Evolutionary conservation across 2,797 vertebrate species (phyloP).

Genomic region (Ficedula albicollis): DNA sequence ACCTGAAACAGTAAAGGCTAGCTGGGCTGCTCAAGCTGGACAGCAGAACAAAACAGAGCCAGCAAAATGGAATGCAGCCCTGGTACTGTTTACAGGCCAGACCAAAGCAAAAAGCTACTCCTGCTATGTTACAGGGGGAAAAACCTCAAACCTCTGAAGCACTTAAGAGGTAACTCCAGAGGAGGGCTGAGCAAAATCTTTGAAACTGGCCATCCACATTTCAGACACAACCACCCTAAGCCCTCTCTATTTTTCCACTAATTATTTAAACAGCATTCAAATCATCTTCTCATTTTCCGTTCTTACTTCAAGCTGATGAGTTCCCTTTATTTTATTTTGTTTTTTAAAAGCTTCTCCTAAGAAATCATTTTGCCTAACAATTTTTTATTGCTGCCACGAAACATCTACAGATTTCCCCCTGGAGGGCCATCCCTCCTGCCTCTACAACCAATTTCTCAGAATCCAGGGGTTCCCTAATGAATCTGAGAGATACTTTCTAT

Average conservation of each 20-base stretch:
- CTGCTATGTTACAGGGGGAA: rapidly evolving
- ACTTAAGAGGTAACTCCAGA: neutral
- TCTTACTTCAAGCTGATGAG: neutral
- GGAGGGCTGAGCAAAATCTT: neutral
- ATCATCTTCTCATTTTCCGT: neutral
- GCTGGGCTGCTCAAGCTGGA: neutral
- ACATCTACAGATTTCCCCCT: neutral
- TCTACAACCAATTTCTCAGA: neutral
- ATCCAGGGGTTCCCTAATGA: conserved; percentile 29
- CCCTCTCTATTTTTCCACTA: neutral
- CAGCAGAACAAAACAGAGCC: neutral
- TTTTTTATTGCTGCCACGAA: neutral
- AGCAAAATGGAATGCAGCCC: neutral
- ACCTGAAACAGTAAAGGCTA: neutral
- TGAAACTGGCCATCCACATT: neutral
- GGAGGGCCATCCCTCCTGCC: neutral
- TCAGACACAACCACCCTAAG: neutral
- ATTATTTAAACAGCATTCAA: neutral
- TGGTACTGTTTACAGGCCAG: neutral
- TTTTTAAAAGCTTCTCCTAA: neutral
- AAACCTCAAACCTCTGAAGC: neutral
- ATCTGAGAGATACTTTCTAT: conserved; percentile 36
- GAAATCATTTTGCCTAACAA: conserved; percentile 24
- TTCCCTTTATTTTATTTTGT: neutral
- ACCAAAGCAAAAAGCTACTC: neutral